phyloP scores from a whole-genome alignment of 2,888 invertebrate species.

The Maniola hyperantus region DNA sequence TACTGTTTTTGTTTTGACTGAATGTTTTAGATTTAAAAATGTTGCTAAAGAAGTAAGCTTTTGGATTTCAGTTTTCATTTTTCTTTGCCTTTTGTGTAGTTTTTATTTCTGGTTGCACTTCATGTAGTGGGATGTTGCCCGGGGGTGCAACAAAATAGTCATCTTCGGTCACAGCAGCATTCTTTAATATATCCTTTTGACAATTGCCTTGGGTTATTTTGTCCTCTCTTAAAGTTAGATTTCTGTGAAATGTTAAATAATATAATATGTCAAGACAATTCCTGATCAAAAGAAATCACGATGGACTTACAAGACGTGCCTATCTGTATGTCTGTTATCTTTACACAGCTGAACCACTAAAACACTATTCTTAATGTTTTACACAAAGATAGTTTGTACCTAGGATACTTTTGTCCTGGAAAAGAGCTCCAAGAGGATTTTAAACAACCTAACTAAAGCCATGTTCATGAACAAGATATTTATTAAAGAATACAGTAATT shows the following conservation, averaged over 20 bases:
- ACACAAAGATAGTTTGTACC: too few relatives aligned
- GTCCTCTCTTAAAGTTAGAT: constrained; percentile 86
- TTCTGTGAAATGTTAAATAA: constrained; percentile 70
- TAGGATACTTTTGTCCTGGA: too few relatives aligned
- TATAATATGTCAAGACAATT: not conserved
- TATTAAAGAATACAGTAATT: too few relatives aligned
- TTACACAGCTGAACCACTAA: too few relatives aligned
- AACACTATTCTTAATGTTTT: too few relatives aligned
- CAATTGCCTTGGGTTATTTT: constrained; percentile 86
- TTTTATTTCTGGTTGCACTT: constrained; percentile 56
- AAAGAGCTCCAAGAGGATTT: too few relatives aligned
- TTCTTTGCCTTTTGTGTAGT: constrained; percentile 48
- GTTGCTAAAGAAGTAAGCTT: constrained; percentile 57
- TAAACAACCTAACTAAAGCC: too few relatives aligned
- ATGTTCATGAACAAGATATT: too few relatives aligned
- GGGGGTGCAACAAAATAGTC: constrained; percentile 96
- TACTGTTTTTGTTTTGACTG: constrained; percentile 42
- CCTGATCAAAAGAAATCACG: not conserved
- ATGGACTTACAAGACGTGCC: too few relatives aligned
- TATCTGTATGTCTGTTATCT: too few relatives aligned
- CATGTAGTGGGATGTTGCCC: constrained; percentile 90
- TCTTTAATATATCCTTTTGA: constrained; percentile 86
- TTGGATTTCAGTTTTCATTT: constrained; percentile 67
- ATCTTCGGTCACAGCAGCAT: constrained; percentile 90
- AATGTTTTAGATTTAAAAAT: constrained; percentile 56